phyloP scores from a whole-genome alignment of 2,888 invertebrate species.

The Megamerina dolium region DNA sequence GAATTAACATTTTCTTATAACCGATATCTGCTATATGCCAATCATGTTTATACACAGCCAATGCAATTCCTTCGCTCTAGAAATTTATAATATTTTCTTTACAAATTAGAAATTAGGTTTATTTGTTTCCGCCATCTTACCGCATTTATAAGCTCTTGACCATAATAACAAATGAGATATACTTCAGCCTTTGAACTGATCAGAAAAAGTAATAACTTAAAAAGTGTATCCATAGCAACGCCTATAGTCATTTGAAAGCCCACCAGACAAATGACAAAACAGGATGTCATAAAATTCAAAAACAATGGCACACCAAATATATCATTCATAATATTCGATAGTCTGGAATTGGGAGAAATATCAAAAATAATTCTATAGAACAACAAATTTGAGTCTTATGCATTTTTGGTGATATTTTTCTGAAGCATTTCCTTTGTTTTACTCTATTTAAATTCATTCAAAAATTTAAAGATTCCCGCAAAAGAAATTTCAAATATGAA shows the following conservation, averaged over 20 bases:
- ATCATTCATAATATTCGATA: slow-evolving; percentile 21
- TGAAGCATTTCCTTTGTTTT: too few species aligned
- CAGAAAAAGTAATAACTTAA: slow-evolving; percentile 28
- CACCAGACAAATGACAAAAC: slow-evolving; percentile 30
- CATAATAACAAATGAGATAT: slow-evolving; percentile 24
- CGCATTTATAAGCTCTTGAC: slow-evolving; percentile 21
- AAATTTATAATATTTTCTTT: background rate
- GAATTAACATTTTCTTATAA: slow-evolving; percentile 28
- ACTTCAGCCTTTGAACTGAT: slow-evolving; percentile 23
- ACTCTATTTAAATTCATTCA: too few species aligned
- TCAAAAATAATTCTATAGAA: background rate
- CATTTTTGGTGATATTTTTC: too few species aligned
- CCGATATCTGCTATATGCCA: slow-evolving; percentile 25
- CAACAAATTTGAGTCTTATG: background rate
- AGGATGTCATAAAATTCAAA: slow-evolving; percentile 29
- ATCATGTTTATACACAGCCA: slow-evolving; percentile 29
- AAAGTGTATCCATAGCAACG: slow-evolving; percentile 17
- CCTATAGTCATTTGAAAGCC: slow-evolving; percentile 32
- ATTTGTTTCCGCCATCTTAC: slow-evolving; percentile 14
- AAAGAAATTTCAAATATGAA: too few species aligned
- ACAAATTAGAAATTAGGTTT: background rate
- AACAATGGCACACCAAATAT: slow-evolving; percentile 22
- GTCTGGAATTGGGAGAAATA: slow-evolving; percentile 1
- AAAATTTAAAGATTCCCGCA: too few species aligned
- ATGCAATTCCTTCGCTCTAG: slow-evolving; percentile 27